phyloP scores from a whole-genome alignment of 30 jellyfish, hydroid and myxozoan genomes.

The Calvadosia cruxmelitensis region DNA sequence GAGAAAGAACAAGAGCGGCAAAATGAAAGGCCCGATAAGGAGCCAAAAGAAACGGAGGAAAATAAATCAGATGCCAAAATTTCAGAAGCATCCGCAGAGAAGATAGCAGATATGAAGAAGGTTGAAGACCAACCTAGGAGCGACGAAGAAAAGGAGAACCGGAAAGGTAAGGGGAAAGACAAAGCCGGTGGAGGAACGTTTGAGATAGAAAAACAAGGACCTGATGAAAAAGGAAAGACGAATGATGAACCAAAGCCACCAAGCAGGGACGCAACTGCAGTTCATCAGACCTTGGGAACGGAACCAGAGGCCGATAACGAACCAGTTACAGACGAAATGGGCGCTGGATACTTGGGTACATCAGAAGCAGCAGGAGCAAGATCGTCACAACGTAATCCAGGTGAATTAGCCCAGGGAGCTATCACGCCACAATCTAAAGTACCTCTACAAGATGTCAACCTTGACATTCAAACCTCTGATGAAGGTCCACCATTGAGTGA shows the following conservation, averaged over 20 bases:
- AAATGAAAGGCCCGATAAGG: not conserved
- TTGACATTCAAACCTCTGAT: not conserved
- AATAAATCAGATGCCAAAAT: not conserved
- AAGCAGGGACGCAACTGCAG: slow-evolving; percentile 1
- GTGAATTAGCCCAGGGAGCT: not conserved
- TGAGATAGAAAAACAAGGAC: not conserved
- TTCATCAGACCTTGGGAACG: slow-evolving; percentile 24
- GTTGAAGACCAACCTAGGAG: slow-evolving; percentile 14
- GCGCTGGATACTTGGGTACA: not conserved
- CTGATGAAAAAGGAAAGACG: not conserved
- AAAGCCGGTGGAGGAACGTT: not conserved
- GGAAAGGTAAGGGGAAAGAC: not conserved
- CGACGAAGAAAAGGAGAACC: not conserved
- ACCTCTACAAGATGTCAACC: too few relatives aligned
- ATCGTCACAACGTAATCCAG: not conserved
- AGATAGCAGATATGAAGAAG: not conserved
- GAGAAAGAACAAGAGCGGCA: not conserved
- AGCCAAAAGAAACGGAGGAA: too few relatives aligned
- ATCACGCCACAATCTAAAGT: too few relatives aligned
- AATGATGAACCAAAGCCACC: not conserved
- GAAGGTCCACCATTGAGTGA: not conserved
- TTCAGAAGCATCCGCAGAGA: not conserved
- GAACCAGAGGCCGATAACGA: slow-evolving; percentile 76
- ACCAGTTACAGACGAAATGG: slow-evolving; percentile 34
- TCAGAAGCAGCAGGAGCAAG: not conserved